phyloP scores from a whole-genome alignment of 2,888 invertebrate species.

The Pyralis farinalis region DNA sequence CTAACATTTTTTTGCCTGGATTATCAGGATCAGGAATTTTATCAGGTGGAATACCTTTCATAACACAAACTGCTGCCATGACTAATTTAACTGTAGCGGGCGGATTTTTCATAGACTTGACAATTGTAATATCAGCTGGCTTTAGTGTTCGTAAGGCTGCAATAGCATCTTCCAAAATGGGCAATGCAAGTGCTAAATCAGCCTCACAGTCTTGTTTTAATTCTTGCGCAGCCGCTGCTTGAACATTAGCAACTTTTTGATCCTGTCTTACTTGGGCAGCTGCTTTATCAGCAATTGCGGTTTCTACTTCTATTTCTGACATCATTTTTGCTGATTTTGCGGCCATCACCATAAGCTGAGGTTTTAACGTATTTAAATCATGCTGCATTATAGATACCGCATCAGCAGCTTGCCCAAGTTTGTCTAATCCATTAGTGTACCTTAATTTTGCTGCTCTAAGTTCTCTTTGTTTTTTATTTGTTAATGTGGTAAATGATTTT shows the following conservation, averaged over 20 bases:
- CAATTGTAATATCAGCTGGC: conserved; percentile 91
- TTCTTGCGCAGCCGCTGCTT: conserved; percentile 91
- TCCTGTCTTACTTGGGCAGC: conserved; percentile 91
- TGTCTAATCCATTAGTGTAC: conserved; percentile 89
- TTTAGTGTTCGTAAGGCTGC: conserved; percentile 92
- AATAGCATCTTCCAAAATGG: conserved; percentile 88
- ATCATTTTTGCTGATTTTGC: conserved; percentile 88
- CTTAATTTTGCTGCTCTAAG: conserved; percentile 86
- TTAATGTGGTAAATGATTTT: conserved; percentile 86
- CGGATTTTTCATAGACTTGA: conserved; percentile 94
- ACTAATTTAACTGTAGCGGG: conserved; percentile 91
- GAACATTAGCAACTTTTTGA: conserved; percentile 92
- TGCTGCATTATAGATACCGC: conserved; percentile 89
- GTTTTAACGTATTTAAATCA: conserved; percentile 87
- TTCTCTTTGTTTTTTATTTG: conserved; percentile 87
- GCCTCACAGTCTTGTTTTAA: conserved; percentile 95
- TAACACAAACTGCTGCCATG: conserved; percentile 95
- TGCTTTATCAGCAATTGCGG: conserved; percentile 88
- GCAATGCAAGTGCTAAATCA: conserved; percentile 93
- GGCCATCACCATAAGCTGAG: conserved; percentile 87
- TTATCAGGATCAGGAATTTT: conserved; percentile 86
- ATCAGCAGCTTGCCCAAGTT: conserved; percentile 87
- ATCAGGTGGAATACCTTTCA: conserved; percentile 90
- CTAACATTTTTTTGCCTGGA: conserved; percentile 84
- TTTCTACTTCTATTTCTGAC: conserved; percentile 88